Conservation (phyloP, 2,113 vertebrate genomes). For the Phocoena sinus region DNA sequence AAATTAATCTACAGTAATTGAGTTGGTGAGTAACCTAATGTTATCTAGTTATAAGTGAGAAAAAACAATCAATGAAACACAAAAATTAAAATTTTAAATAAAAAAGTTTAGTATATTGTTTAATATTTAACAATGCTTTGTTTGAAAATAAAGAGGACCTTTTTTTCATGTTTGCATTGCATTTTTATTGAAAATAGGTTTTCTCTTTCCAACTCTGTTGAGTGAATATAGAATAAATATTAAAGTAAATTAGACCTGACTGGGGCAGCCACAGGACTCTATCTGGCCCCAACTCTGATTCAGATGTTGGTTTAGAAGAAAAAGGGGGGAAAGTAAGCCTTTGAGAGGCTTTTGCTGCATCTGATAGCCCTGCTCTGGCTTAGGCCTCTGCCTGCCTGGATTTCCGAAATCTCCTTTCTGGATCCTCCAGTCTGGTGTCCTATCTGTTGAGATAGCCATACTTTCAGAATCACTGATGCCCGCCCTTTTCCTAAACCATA, state of each 20-base stretch:
- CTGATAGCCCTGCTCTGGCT: too few relatives aligned
- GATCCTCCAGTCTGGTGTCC: background rate
- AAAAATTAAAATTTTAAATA: background rate
- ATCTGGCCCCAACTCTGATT: background rate
- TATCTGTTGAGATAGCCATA: background rate
- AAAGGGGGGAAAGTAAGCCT: background rate
- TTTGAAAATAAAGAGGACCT: background rate
- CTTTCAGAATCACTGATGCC: background rate
- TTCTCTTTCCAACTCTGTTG: background rate
- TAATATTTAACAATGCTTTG: background rate
- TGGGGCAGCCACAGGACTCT: background rate
- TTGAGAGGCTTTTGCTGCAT: background rate
- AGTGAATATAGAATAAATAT: background rate
- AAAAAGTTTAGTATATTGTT: background rate
- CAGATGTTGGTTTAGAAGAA: background rate
- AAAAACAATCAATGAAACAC: too few relatives aligned
- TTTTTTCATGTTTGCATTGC: background rate
- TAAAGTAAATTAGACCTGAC: background rate
- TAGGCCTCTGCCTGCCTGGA: background rate
- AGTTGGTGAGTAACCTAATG: too few relatives aligned
- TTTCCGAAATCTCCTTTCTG: background rate
- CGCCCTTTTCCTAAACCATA: background rate
- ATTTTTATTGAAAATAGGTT: background rate
- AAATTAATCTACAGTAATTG: background rate
- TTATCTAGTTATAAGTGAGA: too few relatives aligned